Conservation (phyloP, 1,140 invertebrate genomes). For the Campodea augens region DNA sequence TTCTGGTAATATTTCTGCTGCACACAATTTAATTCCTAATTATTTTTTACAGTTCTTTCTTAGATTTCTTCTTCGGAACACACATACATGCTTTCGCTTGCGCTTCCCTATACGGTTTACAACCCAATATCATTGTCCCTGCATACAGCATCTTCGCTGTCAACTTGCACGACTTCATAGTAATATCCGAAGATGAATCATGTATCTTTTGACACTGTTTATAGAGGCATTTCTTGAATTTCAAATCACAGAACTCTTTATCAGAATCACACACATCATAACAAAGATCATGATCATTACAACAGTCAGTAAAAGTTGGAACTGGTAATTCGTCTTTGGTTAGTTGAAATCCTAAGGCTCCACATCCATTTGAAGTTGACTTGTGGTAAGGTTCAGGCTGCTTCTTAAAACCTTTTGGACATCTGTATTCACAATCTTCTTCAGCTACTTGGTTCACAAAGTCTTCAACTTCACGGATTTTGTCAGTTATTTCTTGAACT, state of each 20-base stretch:
- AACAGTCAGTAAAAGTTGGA: constrained; percentile 61
- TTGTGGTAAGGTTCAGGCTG: constrained; percentile 49
- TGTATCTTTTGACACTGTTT: constrained; percentile 52
- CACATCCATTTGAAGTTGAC: constrained; percentile 59
- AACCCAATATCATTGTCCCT: constrained; percentile 58
- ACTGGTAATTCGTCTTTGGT: constrained; percentile 51
- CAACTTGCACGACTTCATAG: constrained; percentile 47
- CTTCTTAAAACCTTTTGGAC: constrained; percentile 40
- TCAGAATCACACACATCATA: constrained; percentile 72
- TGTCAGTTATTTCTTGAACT: too few relatives aligned
- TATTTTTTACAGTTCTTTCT: too few relatives aligned
- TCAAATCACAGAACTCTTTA: constrained; percentile 67
- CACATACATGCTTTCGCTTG: constrained; percentile 62
- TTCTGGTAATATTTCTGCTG: too few relatives aligned
- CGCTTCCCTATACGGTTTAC: constrained; percentile 59
- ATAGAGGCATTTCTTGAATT: constrained; percentile 69
- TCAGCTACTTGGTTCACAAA: constrained; percentile 65
- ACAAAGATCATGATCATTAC: constrained; percentile 67
- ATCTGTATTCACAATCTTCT: constrained; percentile 55
- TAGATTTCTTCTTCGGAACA: constrained; percentile 18
- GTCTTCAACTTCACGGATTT: constrained; percentile 54
- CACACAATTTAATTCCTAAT: too few relatives aligned
- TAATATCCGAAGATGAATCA: too few relatives aligned
- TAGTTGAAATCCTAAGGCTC: constrained; percentile 49
- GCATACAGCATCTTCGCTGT: constrained; percentile 65